Base-by-base conservation (phyloP, 2,797 vertebrate species). In the Cichlasoma orientale region DNA sequence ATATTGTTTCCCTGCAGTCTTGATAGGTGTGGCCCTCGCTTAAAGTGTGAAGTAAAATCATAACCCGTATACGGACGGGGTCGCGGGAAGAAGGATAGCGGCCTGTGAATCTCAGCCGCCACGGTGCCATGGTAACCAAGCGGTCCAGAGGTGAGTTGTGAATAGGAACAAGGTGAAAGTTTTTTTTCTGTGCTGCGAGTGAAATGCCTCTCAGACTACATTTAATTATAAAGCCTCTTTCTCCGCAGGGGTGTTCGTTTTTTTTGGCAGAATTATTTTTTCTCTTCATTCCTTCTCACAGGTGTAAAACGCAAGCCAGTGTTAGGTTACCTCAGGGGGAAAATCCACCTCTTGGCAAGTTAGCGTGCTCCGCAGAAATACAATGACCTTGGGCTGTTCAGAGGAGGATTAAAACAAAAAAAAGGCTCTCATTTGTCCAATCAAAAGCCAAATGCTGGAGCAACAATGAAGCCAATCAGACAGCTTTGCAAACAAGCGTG, bases 51-150 rank as follows among this genome's bases (percentile, higher is more conserved):
- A 59, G 29, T 36, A 25, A 73, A 86, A 59, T 58, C 47, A 56
- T 14, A 69, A 50, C 57, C n/a, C 38, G 21, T 47, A 31, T 56
- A 56, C 16, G 44, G n/a, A 77, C 38, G 73, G 63, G 63, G 47
- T 75, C 52, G 57, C 23, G 69, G 57, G 38, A 72, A 41, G 54
- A 75, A 71, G 57, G 27, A 71, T 29, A 41, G 27, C 36, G 5
- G 9, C 58, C 10, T 56, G 38, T 78, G 63, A 79, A 78, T 80
- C 78, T 41, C 21, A 74, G 53, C 75, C 75, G 44, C 56, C 8
- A 7, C 59, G 83, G 52, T 84, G 75, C 80, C 78, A 87, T 89
- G 85, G 87, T 72, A 91, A 91, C 81, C 3, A 54, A 53, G 74
- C 72, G 36, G 56, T 72, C 52, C 71, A 47, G 74, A 77, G 78